Percentiles rank a stretch among this genome's conserved stretches.
These are phyloP conservation scores for Montipora efflorescens DNA, from an alignment of 64 coral and sea anemone species.

Conservation along the genomic window DNA sequence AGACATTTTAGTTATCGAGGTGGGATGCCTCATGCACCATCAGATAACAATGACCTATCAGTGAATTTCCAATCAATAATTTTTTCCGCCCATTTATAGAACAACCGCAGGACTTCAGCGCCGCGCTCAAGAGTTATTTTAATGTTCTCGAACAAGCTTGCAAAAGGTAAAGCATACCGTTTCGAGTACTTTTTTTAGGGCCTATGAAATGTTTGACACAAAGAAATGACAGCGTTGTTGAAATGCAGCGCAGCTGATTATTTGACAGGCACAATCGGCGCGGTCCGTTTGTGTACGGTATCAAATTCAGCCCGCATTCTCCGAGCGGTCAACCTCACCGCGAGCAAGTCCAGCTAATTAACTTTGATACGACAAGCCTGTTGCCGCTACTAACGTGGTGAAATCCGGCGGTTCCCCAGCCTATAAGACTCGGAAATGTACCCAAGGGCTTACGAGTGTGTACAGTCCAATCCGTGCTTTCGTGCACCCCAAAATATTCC, in stretches of 20 bases:
- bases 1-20: neutral
- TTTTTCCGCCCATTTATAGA: neutral
- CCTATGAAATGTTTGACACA: neutral
- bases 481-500: conserved; percentile 7
- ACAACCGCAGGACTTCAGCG: neutral
- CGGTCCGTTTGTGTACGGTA: conserved; percentile 66
- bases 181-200: conserved; percentile 1
- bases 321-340: conserved; percentile 35
- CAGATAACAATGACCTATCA: conserved; percentile 18
- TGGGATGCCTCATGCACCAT: neutral
- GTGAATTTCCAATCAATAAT: conserved; percentile 37
- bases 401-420: conserved; percentile 6
- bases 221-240: conserved; percentile 19
- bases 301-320: conserved; percentile 68
- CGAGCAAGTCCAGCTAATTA: conserved; percentile 43
- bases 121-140: neutral
- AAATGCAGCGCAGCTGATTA: conserved; percentile 10
- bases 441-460: conserved; percentile 30
- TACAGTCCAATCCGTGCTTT: conserved; percentile 4
- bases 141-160: neutral
- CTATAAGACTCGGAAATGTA: conserved; percentile 35
- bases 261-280: conserved; percentile 59
- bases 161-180: neutral
- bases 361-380: conserved; percentile 41
- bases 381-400: neutral